Evolutionary conservation across 2,797 vertebrate species (phyloP), one percentile per base, ranked within the genome.

Genomic region (Phoeniculus purpureus): DNA sequence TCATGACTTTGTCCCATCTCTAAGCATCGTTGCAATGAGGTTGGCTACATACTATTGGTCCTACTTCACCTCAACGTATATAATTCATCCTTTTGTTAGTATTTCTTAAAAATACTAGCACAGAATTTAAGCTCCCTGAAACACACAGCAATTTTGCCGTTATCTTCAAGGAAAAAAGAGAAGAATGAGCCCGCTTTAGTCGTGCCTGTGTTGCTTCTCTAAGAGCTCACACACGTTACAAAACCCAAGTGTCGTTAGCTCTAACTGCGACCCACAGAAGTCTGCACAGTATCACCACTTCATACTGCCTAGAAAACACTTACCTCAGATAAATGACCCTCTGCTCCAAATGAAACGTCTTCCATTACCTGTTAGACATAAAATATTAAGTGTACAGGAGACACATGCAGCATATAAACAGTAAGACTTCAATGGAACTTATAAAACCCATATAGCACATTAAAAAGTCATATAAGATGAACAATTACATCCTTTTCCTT

Each of bases 311-410:
- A 90, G 88, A 77, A 95, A 96, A 75, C 87, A 83, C 94, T 92
- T 96, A 98, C 98, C 98, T 98, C 97, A 65, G 97, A 96, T 79
- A 97, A 97, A 96, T 89, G 94, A 55, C 97, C 97, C 87, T 98
- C 98, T 94, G 97, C 95, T 94, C 97, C 97, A 97, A 98, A 98
- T 92, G 98, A 96, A 97, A 96, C 95, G 93, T 97, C 98, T 94
- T 98, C 97, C 93, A 96, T 82, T 94, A 98, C 98, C 98, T 98
- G 97, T 92, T 97, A 97, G 81, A 94, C 88, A 95, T 25, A 66
- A 83, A 85, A 84, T 88, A 89, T 81, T 71, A 75, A 80, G 81
- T 81, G 84, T 50, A 54, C 2, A 1, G 82, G 70, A 80, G 22
- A 81, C 72, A 78, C 11, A 52, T 45, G 43, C 45, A 11, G 13